phyloP scores from a whole-genome alignment of 2,113 vertebrate species.

The Pterocles burchelli region DNA sequence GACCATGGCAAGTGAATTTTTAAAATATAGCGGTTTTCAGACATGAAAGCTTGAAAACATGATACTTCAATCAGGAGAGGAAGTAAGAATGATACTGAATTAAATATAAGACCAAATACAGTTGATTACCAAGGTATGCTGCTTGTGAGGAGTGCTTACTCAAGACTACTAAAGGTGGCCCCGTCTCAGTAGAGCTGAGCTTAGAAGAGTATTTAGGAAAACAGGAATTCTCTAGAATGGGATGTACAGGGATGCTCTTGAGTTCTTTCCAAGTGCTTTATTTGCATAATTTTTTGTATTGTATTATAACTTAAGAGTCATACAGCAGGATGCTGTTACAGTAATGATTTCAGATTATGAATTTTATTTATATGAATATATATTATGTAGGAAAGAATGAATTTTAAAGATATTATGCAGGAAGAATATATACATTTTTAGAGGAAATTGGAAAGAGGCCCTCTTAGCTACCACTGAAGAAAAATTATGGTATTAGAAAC shows the following conservation, averaged over 20 bases:
- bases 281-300: background rate
- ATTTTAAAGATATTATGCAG: background rate
- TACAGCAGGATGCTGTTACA: background rate
- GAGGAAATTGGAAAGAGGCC: background rate
- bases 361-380: background rate
- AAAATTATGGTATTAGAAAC: slow-evolving; percentile 1
- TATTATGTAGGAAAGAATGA: background rate
- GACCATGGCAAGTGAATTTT: background rate
- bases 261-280: background rate
- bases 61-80: background rate
- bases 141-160: background rate
- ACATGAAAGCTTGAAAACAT: background rate
- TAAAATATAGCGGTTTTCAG: background rate
- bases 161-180: background rate
- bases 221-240: background rate
- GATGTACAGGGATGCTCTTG: background rate
- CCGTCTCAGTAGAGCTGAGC: background rate
- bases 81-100: background rate
- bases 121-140: background rate
- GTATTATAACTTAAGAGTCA: background rate
- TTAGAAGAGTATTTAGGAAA: background rate
- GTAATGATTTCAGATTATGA: background rate
- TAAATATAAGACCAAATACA: background rate
- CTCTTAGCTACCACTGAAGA: background rate
- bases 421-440: background rate